phyloP scores from a whole-genome alignment of 2,797 vertebrate genomes.

The Pteropus rufus region DNA sequence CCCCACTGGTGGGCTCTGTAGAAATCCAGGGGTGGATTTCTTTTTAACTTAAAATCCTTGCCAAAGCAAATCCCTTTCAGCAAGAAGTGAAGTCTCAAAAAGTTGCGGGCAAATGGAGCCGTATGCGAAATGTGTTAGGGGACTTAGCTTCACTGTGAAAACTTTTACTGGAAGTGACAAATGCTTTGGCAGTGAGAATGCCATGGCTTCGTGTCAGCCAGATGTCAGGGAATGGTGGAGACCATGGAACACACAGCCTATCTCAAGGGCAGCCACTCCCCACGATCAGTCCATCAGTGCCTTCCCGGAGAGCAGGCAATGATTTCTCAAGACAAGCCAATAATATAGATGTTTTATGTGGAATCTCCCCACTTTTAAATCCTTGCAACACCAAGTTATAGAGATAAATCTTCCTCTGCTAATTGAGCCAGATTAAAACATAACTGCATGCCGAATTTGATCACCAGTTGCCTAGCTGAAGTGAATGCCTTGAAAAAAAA shows the following conservation, averaged over 20 bases:
- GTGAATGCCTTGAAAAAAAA: not conserved
- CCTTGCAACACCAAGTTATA: not conserved
- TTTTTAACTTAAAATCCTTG: not conserved
- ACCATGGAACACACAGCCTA: accelerated
- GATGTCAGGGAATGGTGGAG: not conserved
- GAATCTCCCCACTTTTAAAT: not conserved
- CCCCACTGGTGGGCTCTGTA: not conserved
- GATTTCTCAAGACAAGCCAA: not conserved
- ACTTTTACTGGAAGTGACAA: not conserved
- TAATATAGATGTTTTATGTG: not conserved
- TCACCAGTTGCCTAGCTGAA: not conserved
- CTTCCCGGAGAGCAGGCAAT: not conserved
- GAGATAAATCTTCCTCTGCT: not conserved
- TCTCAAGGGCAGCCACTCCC: not conserved
- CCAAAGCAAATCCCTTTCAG: not conserved
- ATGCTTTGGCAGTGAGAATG: not conserved
- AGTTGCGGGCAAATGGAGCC: not conserved
- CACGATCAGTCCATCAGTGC: accelerated
- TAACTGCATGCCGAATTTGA: accelerated
- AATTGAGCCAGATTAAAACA: not conserved
- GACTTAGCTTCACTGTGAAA: not conserved
- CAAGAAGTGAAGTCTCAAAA: not conserved
- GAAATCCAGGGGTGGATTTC: not conserved
- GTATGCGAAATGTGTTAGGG: not conserved
- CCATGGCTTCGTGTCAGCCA: accelerated